A percentile compares a stretch with the other conserved stretches of the same genome.
Conservation (phyloP, 2,113 vertebrate species). For the Campylomormyrus numenius region DNA sequence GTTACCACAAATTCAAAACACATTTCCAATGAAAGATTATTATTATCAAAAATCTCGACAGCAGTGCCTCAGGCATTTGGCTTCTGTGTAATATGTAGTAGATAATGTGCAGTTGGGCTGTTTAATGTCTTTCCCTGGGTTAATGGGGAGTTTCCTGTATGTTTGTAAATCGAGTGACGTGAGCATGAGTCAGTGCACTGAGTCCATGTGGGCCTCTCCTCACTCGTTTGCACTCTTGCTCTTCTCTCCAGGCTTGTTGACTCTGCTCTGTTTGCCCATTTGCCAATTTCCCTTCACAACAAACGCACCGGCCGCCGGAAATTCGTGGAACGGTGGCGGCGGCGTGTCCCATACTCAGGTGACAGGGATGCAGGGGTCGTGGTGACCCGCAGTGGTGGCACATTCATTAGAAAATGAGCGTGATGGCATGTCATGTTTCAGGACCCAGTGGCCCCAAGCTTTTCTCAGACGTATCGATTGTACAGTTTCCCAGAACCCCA, state of each 20-base stretch:
- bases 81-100: background rate
- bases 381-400: background rate
- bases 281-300: constrained; percentile 27
- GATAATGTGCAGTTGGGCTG: background rate
- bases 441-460: background rate
- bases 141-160: background rate
- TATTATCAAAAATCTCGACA: background rate
- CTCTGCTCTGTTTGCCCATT: constrained; percentile 36
- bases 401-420: background rate
- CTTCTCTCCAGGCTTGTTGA: constrained; percentile 36
- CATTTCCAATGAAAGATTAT: background rate
- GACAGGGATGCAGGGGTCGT: background rate
- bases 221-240: background rate
- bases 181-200: constrained; percentile 3
- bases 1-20: background rate
- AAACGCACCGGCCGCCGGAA: background rate
- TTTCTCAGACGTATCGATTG: background rate
- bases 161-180: constrained; percentile 33
- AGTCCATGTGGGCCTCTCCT: background rate
- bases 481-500: background rate
- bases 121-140: background rate
- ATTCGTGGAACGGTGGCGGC: background rate
- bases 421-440: background rate
- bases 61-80: background rate
- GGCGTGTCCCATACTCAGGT: background rate